Evolutionary conservation across 1,140 invertebrate species (phyloP).

Genomic region (Amphibalanus amphitrite): DNA sequence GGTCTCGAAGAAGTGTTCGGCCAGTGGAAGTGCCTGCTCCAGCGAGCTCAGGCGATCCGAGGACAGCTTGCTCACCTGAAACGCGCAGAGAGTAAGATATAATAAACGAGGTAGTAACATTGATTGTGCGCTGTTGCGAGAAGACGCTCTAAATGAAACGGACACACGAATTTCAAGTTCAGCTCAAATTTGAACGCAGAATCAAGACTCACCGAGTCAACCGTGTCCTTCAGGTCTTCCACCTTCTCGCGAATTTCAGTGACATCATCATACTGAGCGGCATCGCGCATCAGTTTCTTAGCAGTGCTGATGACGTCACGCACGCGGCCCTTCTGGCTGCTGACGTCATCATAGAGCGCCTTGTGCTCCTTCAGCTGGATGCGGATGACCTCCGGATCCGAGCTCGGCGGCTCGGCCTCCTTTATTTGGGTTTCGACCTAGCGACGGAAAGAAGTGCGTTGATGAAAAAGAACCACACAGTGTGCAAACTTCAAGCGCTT

Average conservation of each 20-base stretch:
- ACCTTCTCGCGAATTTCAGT: slow-evolving; percentile 70
- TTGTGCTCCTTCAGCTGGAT: slow-evolving; percentile 87
- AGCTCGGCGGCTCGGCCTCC: slow-evolving; percentile 72
- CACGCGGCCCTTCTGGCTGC: slow-evolving; percentile 73
- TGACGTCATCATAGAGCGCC: slow-evolving; percentile 86
- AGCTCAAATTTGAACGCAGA: no score
- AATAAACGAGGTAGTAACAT: no score
- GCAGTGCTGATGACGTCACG: slow-evolving; percentile 78
- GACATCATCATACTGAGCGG: slow-evolving; percentile 70
- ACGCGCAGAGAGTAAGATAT: no score
- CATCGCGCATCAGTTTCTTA: slow-evolving; percentile 83
- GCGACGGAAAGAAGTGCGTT: no score
- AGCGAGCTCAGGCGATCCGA: slow-evolving; percentile 67
- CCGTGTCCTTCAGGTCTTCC: slow-evolving; percentile 74
- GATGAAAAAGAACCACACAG: no score
- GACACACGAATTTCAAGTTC: no score
- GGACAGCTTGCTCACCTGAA: slow-evolving; percentile 45
- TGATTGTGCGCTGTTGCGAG: no score
- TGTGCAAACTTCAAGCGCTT: no score
- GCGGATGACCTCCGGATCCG: slow-evolving; percentile 71
- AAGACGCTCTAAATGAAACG: no score
- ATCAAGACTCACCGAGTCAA: slow-evolving; percentile 50
- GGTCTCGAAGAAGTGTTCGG: slow-evolving; percentile 85
- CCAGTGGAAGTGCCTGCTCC: slow-evolving; percentile 80
- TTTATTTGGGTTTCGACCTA: slow-evolving; percentile 58